Conservation (phyloP, 2,888 invertebrate species). For the Drosophila falleni region DNA sequence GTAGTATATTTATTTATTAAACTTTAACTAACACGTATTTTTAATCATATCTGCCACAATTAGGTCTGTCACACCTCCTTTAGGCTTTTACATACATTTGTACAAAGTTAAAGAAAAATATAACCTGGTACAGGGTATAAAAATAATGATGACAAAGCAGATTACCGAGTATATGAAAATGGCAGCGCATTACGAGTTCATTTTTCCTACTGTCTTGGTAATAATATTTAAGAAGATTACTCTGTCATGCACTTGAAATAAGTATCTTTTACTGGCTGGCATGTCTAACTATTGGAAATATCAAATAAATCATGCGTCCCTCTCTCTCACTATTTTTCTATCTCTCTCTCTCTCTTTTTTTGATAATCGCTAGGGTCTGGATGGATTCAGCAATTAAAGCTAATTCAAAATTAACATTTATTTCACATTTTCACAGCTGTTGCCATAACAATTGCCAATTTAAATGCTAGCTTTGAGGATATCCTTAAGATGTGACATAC, state of each 20-base stretch:
- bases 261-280: conserved; percentile 3
- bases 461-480: conserved; percentile 25
- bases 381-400: conserved; percentile 3
- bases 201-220: conserved; percentile 17
- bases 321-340: background rate
- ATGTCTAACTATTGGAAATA: conserved; percentile 22
- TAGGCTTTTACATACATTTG: background rate
- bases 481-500: conserved; percentile 42
- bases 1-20: no score
- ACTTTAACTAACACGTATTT: no score
- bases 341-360: background rate
- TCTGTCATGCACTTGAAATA: conserved; percentile 20
- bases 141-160: conserved; percentile 22
- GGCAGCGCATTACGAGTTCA: background rate
- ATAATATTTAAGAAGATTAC: conserved; percentile 49
- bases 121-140: background rate
- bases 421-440: conserved; percentile 5
- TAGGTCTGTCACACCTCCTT: background rate
- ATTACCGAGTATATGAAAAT: conserved; percentile 18
- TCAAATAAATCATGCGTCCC: background rate
- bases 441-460: conserved; percentile 27
- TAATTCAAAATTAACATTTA: background rate
- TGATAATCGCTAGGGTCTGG: background rate
- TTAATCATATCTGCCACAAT: background rate
- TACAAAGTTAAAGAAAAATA: background rate